Percentiles rank a stretch among this genome's conserved stretches.
Evolutionary conservation across 1,140 invertebrate genomes (phyloP).

Genomic region (Octopus bimaculoides): DNA sequence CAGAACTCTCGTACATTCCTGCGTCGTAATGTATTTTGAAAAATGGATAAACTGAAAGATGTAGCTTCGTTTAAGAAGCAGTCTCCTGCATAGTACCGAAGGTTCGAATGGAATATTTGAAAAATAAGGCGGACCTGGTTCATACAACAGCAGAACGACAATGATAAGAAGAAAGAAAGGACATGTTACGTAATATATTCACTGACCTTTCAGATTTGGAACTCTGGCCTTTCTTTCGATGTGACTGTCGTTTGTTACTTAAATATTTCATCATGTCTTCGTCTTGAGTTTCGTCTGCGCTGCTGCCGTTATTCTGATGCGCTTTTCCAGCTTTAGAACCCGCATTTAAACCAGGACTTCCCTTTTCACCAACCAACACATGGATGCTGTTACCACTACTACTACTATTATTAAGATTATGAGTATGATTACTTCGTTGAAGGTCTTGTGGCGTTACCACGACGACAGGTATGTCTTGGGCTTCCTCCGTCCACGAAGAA

Average conservation of each 20-base stretch:
- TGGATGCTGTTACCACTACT: neutral
- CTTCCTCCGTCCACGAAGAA: neutral
- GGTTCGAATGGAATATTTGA: too few species aligned
- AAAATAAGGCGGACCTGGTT: too few species aligned
- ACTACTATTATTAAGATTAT: neutral
- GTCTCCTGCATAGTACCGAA: too few species aligned
- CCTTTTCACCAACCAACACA: neutral
- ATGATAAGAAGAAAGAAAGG: too few species aligned
- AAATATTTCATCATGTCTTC: neutral
- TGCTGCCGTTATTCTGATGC: neutral
- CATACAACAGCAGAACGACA: too few species aligned
- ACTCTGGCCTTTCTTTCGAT: conserved; percentile 24
- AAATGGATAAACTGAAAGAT: too few species aligned
- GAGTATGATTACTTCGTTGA: neutral
- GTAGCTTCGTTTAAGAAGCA: too few species aligned
- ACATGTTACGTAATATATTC: too few species aligned
- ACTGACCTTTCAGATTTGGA: conserved; percentile 17
- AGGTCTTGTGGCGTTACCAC: conserved; percentile 10
- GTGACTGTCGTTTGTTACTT: conserved; percentile 24
- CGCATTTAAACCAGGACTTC: neutral
- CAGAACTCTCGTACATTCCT: too few species aligned
- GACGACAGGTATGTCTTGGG: neutral
- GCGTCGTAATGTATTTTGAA: too few species aligned
- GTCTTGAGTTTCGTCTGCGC: neutral
- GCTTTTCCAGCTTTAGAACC: neutral